A percentile compares a stretch with the other conserved stretches of the same genome.
Conservation (phyloP, 2,797 vertebrate species). For the Sebastes minor region DNA sequence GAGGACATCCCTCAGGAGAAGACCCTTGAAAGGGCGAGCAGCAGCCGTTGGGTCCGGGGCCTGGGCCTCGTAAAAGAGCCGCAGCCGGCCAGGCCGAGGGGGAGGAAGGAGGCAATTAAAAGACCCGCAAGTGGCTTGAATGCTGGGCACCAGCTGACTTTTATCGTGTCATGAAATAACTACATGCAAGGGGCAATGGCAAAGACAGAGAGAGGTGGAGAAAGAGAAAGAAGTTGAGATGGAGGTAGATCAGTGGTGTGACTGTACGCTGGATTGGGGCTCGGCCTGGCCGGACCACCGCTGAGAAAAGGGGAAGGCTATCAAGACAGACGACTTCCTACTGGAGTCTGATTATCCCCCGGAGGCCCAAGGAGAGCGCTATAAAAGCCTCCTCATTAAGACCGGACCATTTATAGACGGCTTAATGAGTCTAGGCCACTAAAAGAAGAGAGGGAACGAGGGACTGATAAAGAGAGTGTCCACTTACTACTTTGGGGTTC, state of each 20-base stretch:
- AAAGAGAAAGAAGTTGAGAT: constrained; percentile 36
- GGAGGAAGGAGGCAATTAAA: constrained; percentile 93
- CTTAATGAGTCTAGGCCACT: constrained; percentile 83
- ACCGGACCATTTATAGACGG: constrained; percentile 77
- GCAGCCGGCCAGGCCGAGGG: constrained; percentile 81
- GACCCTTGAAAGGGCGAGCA: constrained; percentile 60
- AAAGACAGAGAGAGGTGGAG: constrained; percentile 40
- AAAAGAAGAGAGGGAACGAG: constrained; percentile 72
- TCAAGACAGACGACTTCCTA: constrained; percentile 97
- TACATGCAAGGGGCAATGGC: constrained; percentile 85
- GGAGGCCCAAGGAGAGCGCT: constrained; percentile 70
- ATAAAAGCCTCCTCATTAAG: constrained; percentile 85
- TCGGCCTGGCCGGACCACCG: constrained; percentile 88
- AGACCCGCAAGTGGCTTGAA: constrained; percentile 86
- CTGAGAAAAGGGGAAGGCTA: constrained; percentile 88
- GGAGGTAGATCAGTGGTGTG: constrained; percentile 17
- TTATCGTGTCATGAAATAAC: constrained; percentile 88
- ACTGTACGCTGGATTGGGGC: constrained; percentile 47
- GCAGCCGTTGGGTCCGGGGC: constrained; percentile 74
- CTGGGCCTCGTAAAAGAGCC: constrained; percentile 88
- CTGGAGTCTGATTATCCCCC: constrained; percentile 84
- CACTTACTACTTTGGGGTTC: constrained; percentile 66
- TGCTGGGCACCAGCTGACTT: constrained; percentile 87
- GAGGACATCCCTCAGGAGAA: constrained; percentile 51
- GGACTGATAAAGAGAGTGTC: constrained; percentile 69